Base-by-base conservation (phyloP, 2,888 invertebrate species). In the Melolontha melolontha region DNA sequence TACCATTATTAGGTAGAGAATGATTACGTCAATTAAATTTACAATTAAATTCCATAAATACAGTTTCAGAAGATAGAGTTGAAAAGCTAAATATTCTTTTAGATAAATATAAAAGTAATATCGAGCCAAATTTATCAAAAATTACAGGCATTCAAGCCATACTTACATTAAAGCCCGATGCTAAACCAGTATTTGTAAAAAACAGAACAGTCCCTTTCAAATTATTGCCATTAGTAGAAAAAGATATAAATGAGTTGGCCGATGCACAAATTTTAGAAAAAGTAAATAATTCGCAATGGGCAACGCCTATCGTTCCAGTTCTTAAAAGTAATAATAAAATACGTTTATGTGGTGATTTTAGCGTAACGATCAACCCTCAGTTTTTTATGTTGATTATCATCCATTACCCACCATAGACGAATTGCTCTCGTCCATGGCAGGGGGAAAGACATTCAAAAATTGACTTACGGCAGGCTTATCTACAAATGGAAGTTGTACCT, bases 221-320 rank as follows among this genome's bases (percentile, higher is more conserved):
- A 12, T 51, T 74, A 57, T 27, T 51, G 14, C 27, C 42, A 22
- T 22, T 34, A 57, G 66, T 73, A 5, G 73, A 74, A 55, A 41
- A 39, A 41, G 71, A 75, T 69, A 50, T 74, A n/a, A 50, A 70
- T 52, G 39, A 68, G 16, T 66, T 73, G 42, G 44, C 66, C 14
- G 34, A 72, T 70, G 47, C 67, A 52, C 66, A 73, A 57, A 74
- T 75, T 70, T 16, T 73, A 70, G 62, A 71, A 69, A 59, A 66
- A 27, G 63, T 74, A 47, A 54, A 78, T 12, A 54, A 54, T 14
- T 77, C 77, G 22, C 75, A 78, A 41, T 79, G 79, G 77, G 78
- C 76, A n/a, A 78, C 79, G 8, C 79, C 80, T 1, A 75, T 79
- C 16, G 79, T 79, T 1, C 75, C 75, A 4, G 76, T 80, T 12